phyloP scores from a whole-genome alignment of 2,113 vertebrate species.

The Hippolais icterina region DNA sequence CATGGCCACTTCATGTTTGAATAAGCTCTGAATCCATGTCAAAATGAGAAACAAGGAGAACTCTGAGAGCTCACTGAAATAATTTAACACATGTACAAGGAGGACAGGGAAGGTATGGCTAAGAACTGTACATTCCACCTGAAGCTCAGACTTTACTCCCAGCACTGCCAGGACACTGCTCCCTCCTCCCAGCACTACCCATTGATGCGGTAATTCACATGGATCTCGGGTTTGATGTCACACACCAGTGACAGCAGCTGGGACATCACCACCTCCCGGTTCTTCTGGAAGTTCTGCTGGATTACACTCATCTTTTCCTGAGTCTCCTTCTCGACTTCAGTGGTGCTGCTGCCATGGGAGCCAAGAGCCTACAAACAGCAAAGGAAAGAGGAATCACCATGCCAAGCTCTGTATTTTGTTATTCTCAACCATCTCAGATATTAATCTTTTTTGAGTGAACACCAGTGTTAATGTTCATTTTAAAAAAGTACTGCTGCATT shows the following conservation, averaged over 20 bases:
- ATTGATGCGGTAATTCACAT: constrained; percentile 89
- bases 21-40: not conserved
- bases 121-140: constrained; percentile 20
- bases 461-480: not conserved
- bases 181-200: constrained; percentile 70
- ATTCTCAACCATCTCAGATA: not conserved
- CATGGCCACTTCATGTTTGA: constrained; percentile 7
- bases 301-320: constrained; percentile 85
- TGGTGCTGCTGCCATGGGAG: constrained; percentile 92
- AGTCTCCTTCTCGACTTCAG: constrained; percentile 93
- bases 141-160: not conserved
- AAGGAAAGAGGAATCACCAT: not conserved
- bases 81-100: constrained; percentile 56
- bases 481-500: not conserved
- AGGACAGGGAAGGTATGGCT: constrained; percentile 1
- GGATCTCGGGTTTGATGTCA: constrained; percentile 93
- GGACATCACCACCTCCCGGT: constrained; percentile 84
- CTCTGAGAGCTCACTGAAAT: constrained; percentile 48
- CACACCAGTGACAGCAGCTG: constrained; percentile 87
- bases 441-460: not conserved
- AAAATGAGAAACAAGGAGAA: not conserved
- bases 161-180: not conserved
- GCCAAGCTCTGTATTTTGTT: not conserved
- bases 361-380: constrained; percentile 82
- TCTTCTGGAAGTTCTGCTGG: constrained; percentile 86